phyloP scores from a whole-genome alignment of 2,888 invertebrate genomes.

The Periphyllus acericola region DNA sequence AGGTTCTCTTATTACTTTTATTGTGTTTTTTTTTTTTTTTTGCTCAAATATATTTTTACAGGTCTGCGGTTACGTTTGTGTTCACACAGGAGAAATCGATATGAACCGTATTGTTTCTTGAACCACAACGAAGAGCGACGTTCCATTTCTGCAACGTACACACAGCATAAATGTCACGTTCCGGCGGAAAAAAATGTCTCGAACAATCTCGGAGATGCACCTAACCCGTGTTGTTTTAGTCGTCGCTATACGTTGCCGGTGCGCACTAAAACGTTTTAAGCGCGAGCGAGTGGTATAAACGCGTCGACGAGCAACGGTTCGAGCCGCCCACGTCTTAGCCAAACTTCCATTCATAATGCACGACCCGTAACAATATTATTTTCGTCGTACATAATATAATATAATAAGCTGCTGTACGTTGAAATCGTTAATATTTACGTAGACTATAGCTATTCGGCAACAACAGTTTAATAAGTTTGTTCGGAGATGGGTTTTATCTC shows the following conservation, averaged over 20 bases:
- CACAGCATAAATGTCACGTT: too few species aligned
- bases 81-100: too few species aligned
- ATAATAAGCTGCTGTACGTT: neutral
- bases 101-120: too few species aligned
- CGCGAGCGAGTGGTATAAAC: neutral
- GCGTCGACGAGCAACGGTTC: neutral
- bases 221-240: neutral
- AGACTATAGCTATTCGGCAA: neutral
- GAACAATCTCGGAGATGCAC: too few species aligned
- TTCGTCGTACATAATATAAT: neutral
- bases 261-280: neutral
- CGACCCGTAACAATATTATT: neutral
- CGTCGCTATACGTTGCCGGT: neutral
- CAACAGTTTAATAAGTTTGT: constrained; percentile 36
- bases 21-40: too few species aligned
- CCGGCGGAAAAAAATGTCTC: too few species aligned
- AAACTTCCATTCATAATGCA: neutral
- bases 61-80: too few species aligned
- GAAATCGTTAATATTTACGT: constrained; percentile 24
- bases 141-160: neutral
- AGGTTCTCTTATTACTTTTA: too few species aligned
- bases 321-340: neutral
- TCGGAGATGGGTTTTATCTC: constrained; percentile 50
- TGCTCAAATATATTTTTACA: too few species aligned
- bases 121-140: neutral